phyloP scores from a whole-genome alignment of 2,113 vertebrate species.

The Chionodraco myersi region DNA sequence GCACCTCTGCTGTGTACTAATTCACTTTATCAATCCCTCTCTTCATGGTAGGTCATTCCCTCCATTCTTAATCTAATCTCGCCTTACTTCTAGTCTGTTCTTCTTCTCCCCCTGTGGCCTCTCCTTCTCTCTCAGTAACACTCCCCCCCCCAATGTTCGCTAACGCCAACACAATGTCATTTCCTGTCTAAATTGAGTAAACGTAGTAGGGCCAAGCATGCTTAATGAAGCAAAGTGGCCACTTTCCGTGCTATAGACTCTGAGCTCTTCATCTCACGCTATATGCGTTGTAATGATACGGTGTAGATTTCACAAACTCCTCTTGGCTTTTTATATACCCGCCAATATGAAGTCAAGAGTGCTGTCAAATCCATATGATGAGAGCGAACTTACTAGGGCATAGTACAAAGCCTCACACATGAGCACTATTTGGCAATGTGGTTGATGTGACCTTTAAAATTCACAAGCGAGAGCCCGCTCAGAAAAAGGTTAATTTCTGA shows the following conservation, averaged over 20 bases:
- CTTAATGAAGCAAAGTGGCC: constrained; percentile 69
- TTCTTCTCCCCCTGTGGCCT: constrained; percentile 33
- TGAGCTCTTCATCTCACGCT: constrained; percentile 42
- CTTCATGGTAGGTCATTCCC: constrained; percentile 27
- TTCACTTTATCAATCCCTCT: constrained; percentile 53
- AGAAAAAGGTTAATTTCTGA: constrained; percentile 45
- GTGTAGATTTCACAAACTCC: background rate
- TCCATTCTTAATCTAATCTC: constrained; percentile 62
- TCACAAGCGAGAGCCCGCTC: background rate
- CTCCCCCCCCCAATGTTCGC: constrained; percentile 1
- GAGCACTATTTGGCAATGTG: background rate
- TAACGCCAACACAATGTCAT: constrained; percentile 60
- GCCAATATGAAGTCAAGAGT: background rate
- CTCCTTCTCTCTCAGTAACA: constrained; percentile 10
- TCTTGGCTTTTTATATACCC: background rate
- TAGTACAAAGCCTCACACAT: background rate
- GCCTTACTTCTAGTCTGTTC: constrained; percentile 9
- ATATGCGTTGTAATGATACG: background rate
- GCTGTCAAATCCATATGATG: background rate
- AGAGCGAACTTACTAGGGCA: background rate
- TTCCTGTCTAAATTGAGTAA: constrained; percentile 74
- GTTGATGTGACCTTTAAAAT: constrained; percentile 51
- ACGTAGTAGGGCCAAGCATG: constrained; percentile 41
- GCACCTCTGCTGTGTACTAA: constrained; percentile 41
- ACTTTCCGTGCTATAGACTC: constrained; percentile 52